Evolutionary conservation across 2,113 vertebrate species (phyloP), one percentile per base, ranked within the genome.

Genomic region (Trichomycterus rosablanca): DNA sequence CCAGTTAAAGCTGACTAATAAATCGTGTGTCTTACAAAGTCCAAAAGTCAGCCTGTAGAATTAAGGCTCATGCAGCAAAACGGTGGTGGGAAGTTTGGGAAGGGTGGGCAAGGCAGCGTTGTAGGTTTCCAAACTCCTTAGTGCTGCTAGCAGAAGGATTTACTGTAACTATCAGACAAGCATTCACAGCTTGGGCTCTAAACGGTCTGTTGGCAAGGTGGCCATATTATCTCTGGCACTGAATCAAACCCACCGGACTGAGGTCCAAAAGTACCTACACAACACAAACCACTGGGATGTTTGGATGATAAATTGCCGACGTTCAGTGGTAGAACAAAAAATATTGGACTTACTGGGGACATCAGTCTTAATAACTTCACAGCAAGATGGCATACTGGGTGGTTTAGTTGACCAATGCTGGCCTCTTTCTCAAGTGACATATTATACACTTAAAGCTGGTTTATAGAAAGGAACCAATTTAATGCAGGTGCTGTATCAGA

Each of bases 91-190:
- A 51, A 63, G 51, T 52, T 56, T 63, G 52, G 30, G 51, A 39
- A 50, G 19, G 60, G 48, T 51, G 30, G 55, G 28, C 64, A 49
- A 35, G 37, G 55, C 76, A 77, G 70, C 68, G 71, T 76, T 81
- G 80, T 69, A 83, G 82, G 76, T 88, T 87, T 83, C 78, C 80
- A 79, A 83, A 78, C 80, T 78, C 81, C 82, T 84, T 84, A 83
- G 78, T 64, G 78, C 78, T 83, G 75, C 63, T 62, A 80, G 83
- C 79, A 80, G 79, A 81, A 83, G 82, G 84, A 87, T 84, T 87
- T 86, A 86, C 83, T 82, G 85, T 87, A 85, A 86, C 83, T 81
- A 80, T 87, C 82, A 83, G 81, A 86, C 87, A 86, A 84, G 82
- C 85, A 79, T 86, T 87, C 87, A 87, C 84, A 87, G 82, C 84